Evolutionary conservation across 92 coral and sea anemone species (phyloP).

Genomic region (Scolanthus callimorphus): DNA sequence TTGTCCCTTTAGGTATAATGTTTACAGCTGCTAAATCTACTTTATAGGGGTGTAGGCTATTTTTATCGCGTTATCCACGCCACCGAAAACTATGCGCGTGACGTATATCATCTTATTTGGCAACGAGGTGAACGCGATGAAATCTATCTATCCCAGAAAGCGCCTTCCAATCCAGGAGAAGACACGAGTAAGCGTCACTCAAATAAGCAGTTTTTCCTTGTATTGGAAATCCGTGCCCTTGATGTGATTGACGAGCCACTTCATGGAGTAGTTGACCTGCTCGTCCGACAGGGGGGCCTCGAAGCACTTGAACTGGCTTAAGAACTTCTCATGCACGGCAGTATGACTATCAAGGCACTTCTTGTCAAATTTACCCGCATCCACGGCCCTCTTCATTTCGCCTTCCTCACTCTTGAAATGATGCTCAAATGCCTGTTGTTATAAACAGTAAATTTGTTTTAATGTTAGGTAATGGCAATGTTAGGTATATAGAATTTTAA

Average conservation of each 20-base stretch:
- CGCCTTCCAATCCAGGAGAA: too few species aligned
- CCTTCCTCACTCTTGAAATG: not conserved
- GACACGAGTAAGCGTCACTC: not conserved
- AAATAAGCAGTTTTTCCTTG: not conserved
- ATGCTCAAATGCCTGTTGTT: not conserved
- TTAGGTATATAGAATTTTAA: too few species aligned
- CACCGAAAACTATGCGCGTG: too few species aligned
- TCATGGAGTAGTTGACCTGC: conserved; percentile 2
- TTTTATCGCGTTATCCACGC: too few species aligned
- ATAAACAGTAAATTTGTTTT: too few species aligned
- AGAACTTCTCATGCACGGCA: not conserved
- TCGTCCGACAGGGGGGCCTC: not conserved
- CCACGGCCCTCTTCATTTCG: not conserved
- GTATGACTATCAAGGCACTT: not conserved
- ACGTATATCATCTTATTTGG: too few species aligned
- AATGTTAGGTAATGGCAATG: too few species aligned
- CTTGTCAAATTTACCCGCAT: not conserved
- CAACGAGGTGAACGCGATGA: too few species aligned
- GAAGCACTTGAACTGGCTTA: not conserved
- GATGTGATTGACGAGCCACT: conserved; percentile 8
- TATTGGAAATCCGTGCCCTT: conserved; percentile 7
- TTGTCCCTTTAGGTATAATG: too few species aligned
- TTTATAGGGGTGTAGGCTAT: too few species aligned
- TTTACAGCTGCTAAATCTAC: too few species aligned
- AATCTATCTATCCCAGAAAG: too few species aligned